Base-by-base conservation (phyloP, 2,113 vertebrate species). In the Zosterops lateralis region DNA sequence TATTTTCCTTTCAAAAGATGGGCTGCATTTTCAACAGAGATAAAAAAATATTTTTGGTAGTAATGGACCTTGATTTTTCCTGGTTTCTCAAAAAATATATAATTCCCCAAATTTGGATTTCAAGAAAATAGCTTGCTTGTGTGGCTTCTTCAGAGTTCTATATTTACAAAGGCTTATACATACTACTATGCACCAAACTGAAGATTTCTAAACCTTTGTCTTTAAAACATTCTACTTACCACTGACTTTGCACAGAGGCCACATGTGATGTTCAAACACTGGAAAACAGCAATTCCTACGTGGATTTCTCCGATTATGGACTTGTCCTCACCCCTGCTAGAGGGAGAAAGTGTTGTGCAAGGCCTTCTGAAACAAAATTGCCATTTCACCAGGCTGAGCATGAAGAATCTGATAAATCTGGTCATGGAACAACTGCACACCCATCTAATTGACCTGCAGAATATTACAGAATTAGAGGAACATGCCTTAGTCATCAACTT, bases 241-340 rank as follows among this genome's bases (percentile, higher is more conserved):
- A 16, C 5, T 61, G 28, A 64, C 9, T 73, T 77, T 62, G 3
- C 17, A 20, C 1, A 21, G 13, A 62, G 3, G 8, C 3, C 2
- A 3, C 3, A 7, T 20, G 28, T 32, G 11, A 5, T 1, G 0
- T 48, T 77, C 10, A 32, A 54, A 62, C 6, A 56, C 13, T 3
- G 56, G 9, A 34, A 89, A 50, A 0, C 4, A 31, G 22, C 28
- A 13, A 66, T 61, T 92, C 86, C 54, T 76, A 34, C 1, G 2
- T 48, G 24, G 6, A 68, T 76, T 81, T 81, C 29, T 62, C 14
- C 0, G 0, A 38, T n/a, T 22, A 11, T 17, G 14, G 20, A 31
- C 17, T 54, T 2, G 0, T 25, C 10, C 21, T 18, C 20, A n/a
- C 10, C 4, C 17, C 57, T 15, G 11, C 9, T 42, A 75, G 32